Evolutionary conservation across 2,113 vertebrate species (phyloP).

Genomic region (Amphiprion percula): DNA sequence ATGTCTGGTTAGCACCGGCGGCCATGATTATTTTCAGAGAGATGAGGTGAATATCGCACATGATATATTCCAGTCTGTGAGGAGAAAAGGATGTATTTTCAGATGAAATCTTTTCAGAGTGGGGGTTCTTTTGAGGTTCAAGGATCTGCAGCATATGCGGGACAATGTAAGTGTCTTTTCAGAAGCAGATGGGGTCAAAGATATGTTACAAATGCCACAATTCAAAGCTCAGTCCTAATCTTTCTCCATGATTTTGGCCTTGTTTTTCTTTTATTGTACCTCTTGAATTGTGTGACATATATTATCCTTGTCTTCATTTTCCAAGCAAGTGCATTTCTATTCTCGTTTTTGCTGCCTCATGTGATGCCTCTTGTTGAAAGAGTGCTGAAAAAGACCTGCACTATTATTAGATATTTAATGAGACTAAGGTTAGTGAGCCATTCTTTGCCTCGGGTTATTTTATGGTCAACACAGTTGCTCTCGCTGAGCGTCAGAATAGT

Average conservation of each 20-base stretch:
- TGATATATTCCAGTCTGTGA: neutral
- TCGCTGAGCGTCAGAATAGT: neutral
- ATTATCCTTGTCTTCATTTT: neutral
- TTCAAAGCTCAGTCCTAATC: no score
- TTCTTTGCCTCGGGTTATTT: conserved; percentile 15
- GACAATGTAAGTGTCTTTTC: neutral
- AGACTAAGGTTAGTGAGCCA: neutral
- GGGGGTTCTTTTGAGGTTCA: neutral
- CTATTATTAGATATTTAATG: conserved; percentile 19
- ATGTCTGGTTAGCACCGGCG: neutral
- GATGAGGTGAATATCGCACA: neutral
- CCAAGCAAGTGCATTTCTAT: neutral
- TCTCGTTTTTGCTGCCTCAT: neutral
- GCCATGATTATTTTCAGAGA: neutral
- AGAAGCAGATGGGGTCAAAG: neutral
- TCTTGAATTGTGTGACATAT: neutral
- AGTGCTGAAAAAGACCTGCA: neutral
- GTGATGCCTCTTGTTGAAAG: conserved; percentile 12
- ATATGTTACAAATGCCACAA: no score
- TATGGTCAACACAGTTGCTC: neutral
- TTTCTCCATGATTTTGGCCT: neutral
- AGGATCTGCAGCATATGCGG: neutral
- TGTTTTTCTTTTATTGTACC: neutral
- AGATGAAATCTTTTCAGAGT: neutral
- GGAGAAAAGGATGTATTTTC: neutral